Evolutionary conservation across 2,797 vertebrate species (phyloP), one percentile per base, ranked within the genome.

Genomic region (Tokudaia tokunoshimensis): DNA sequence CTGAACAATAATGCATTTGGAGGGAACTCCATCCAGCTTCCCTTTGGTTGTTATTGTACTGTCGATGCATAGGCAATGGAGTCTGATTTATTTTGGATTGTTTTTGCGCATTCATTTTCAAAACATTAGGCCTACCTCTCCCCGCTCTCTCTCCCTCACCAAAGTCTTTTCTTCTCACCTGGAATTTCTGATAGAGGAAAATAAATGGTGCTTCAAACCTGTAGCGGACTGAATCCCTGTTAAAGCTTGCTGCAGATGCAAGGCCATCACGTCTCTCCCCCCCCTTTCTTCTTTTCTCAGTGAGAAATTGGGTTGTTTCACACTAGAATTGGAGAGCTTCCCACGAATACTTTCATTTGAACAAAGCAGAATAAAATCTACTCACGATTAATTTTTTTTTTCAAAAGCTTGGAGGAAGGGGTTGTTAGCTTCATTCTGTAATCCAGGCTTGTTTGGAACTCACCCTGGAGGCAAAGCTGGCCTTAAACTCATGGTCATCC

Each of bases 81-180:
- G 50, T 95, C 78, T 47, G 0, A 67, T 65, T 95, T 75, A 83
- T 37, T 94, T 85, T 89, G 91, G 63, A 78, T 95, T 95, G 74
- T 97, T 97, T 96, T 96, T 93, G 63, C 96, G 59, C 59, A 59
- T 95, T 96, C 0, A 1, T 96, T 95, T 98, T 94, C 87, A 83
- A 97, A 97, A 97, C 50, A 92, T 61, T 94, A 93, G 44, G 63
- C 31, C 91, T 80, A 12, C 50, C 19, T 61, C 22, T 84, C 12
- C 63, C 11, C 19, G 0, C 13, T 31, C 15, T 37, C 29, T 15
- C 10, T 19, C 12, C 10, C 24, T 75, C 14, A 22, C 6, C 0
- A 6, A 63, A 91, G 50, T 89, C 15, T 63, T 95, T 91, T 83
- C 19, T 97, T 88, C 50, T 93, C 84, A 87, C 20, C 76, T 96